Evolutionary conservation across 2,113 vertebrate species (phyloP).

Genomic region (Saguinus midas): DNA sequence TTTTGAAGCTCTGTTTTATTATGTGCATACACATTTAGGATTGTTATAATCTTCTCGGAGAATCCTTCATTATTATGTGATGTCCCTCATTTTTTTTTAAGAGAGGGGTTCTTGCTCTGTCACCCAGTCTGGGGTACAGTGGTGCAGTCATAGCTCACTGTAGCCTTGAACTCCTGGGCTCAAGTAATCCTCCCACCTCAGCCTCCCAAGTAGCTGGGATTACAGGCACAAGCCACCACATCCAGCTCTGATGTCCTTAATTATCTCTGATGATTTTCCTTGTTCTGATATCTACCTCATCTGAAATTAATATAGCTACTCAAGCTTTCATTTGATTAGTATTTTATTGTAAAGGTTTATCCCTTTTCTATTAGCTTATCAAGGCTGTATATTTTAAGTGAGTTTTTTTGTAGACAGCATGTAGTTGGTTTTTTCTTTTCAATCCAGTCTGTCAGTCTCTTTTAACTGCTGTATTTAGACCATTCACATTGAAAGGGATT

Average conservation of each 20-base stretch:
- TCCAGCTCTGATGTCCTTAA: background rate
- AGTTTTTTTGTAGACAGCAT: background rate
- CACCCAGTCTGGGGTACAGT: too few species aligned
- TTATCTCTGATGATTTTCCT: conserved; percentile 26
- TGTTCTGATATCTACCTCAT: conserved; percentile 14
- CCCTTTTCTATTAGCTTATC: background rate
- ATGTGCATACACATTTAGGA: conserved; percentile 27
- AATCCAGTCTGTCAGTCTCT: background rate
- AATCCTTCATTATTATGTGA: conserved; percentile 33
- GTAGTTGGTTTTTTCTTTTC: conserved; percentile 10
- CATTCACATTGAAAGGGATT: background rate
- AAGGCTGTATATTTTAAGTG: background rate
- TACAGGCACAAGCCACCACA: too few species aligned
- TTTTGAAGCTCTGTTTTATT: conserved; percentile 13
- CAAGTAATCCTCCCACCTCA: too few species aligned
- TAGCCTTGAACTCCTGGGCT: too few species aligned
- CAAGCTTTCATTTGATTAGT: background rate
- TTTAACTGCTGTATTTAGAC: conserved; percentile 15
- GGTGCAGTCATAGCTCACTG: too few species aligned
- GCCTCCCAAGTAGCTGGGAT: too few species aligned
- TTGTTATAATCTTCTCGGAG: background rate
- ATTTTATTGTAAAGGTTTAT: background rate
- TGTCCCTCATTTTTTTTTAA: background rate
- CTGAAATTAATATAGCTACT: conserved; percentile 3
- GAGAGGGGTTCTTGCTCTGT: too few species aligned